A percentile compares a stretch with the other conserved stretches of the same genome.
These are phyloP conservation scores for Hylaeus anthracinus DNA, from an alignment of 1,140 invertebrate species.

Conservation along the genomic window DNA sequence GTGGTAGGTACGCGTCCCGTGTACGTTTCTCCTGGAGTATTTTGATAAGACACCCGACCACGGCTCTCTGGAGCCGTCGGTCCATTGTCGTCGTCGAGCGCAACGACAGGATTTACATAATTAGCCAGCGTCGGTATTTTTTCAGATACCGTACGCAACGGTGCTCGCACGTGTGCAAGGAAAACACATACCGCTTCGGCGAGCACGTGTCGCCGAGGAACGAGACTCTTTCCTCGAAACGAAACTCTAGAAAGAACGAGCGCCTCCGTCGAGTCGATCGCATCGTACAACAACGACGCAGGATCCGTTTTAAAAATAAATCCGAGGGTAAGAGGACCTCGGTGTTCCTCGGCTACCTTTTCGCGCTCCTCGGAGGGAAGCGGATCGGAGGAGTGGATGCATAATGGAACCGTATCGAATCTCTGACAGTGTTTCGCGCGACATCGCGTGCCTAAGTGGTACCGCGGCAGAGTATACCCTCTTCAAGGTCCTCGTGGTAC, in stretches of 20 bases:
- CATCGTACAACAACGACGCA: not conserved
- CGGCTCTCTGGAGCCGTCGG: slow-evolving; percentile 42
- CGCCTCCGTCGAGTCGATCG: not conserved
- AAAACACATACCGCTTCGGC: slow-evolving; percentile 58
- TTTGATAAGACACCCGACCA: slow-evolving; percentile 72
- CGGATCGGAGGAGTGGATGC: not conserved
- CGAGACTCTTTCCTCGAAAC: not conserved
- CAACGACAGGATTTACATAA: slow-evolving; percentile 76
- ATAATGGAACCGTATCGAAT: slow-evolving; percentile 57
- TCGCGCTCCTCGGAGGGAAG: slow-evolving; percentile 54
- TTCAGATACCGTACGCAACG: slow-evolving; percentile 60
- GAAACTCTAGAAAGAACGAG: not conserved
- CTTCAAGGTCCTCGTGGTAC: slow-evolving; percentile 68
- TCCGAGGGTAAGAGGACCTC: slow-evolving; percentile 32
- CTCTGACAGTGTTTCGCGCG: slow-evolving; percentile 68
- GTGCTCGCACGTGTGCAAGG: slow-evolving; percentile 65
- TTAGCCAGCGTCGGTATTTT: slow-evolving; percentile 74
- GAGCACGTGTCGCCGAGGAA: slow-evolving; percentile 27
- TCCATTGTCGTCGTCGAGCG: slow-evolving; percentile 10
- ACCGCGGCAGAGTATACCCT: slow-evolving; percentile 65
- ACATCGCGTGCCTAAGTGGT: slow-evolving; percentile 77
- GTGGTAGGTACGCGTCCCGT: slow-evolving; percentile 67
- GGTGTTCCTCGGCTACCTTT: slow-evolving; percentile 55
- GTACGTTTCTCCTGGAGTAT: slow-evolving; percentile 70
- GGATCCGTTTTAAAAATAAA: slow-evolving; percentile 19